Evolutionary conservation across 2,888 invertebrate genomes (phyloP).

Genomic region (Cerceris rybyensis): DNA sequence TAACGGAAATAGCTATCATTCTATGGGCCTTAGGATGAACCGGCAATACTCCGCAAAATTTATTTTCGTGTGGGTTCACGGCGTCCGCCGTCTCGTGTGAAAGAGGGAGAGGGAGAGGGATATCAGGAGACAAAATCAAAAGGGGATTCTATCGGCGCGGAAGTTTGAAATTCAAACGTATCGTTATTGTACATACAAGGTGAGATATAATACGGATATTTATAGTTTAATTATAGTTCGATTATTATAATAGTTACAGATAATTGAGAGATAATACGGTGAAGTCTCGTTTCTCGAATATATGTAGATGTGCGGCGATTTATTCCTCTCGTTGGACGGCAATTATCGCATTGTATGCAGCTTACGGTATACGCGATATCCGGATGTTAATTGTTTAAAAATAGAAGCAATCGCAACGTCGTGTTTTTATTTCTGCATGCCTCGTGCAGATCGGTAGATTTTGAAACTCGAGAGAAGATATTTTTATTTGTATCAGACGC

Average conservation of each 20-base stretch:
- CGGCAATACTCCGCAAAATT: constrained; percentile 72
- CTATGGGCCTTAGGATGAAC: constrained; percentile 72
- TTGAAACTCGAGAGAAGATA: no score
- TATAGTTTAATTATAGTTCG: no score
- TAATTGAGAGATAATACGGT: no score
- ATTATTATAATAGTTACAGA: no score
- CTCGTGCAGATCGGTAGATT: no score
- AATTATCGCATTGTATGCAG: not conserved
- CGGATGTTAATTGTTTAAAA: not conserved
- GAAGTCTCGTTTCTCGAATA: no score
- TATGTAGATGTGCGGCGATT: not conserved
- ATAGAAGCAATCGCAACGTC: not conserved
- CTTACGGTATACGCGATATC: not conserved
- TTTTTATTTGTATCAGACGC: no score
- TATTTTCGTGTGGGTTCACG: constrained; percentile 69
- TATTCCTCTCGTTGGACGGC: not conserved
- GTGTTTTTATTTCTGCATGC: no score
- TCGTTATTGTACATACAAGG: no score
- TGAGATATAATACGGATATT: no score
- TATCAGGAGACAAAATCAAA: not conserved
- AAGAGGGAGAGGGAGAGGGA: constrained; percentile 28
- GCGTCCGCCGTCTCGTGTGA: constrained; percentile 44
- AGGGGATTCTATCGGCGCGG: not conserved
- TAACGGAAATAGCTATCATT: constrained; percentile 80
- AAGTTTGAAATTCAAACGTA: no score